phyloP scores from a whole-genome alignment of 2,113 vertebrate genomes.

The Cairina moschata region DNA sequence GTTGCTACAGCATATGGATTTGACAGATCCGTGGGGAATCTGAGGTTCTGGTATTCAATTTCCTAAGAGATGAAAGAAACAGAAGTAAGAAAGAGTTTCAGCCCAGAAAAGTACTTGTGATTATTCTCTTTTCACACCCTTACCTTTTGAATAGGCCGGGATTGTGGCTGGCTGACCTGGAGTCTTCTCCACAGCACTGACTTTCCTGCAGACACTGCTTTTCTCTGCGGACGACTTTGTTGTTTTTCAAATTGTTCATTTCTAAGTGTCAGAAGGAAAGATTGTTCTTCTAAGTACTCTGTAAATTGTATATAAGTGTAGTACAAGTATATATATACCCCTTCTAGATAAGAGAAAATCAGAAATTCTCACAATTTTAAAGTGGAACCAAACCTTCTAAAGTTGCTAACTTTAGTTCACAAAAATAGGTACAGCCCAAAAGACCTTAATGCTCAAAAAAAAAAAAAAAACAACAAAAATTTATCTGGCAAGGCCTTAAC shows the following conservation, averaged over 20 bases:
- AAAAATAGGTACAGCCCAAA: neutral
- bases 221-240: constrained; percentile 41
- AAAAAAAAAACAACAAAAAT: neutral
- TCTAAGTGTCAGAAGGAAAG: constrained; percentile 62
- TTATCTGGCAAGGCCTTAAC: neutral
- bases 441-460: neutral
- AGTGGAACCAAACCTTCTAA: neutral
- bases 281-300: constrained; percentile 7
- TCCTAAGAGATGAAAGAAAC: constrained; percentile 54
- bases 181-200: neutral
- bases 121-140: constrained; percentile 61
- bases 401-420: neutral
- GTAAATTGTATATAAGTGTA: neutral
- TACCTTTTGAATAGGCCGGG: neutral
- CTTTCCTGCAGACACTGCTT: constrained; percentile 29
- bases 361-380: neutral
- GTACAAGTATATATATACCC: neutral
- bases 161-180: neutral
- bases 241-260: constrained; percentile 61
- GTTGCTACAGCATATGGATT: constrained; percentile 86
- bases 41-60: constrained; percentile 73
- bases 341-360: neutral
- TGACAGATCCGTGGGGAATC: constrained; percentile 76
- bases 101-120: neutral
- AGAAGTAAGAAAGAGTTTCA: neutral